Base-by-base conservation (phyloP, 2,113 vertebrate genomes). In the Solenodon paradoxus region DNA sequence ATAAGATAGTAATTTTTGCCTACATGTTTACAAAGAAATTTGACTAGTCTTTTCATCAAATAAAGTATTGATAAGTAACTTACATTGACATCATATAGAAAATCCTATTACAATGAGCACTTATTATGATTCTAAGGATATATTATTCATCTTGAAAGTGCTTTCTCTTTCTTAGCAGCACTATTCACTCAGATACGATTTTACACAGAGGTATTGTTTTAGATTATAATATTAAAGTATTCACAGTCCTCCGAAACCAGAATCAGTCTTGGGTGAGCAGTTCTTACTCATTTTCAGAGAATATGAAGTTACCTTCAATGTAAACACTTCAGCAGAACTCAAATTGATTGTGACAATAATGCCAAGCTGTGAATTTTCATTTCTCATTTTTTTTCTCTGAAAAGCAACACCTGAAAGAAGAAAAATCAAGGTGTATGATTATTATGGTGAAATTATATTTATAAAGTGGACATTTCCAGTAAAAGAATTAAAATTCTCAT, bases 401-500 rank as follows among this genome's bases (percentile, higher is more conserved):
- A 17, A 28, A 83, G 13, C 8, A 74, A 84, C 92, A 55, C 30
- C 2, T 16, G 13, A 69, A 51, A 77, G 38, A 69, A 83, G 75
- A 77, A 95, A 92, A 92, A 61, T 66, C 26, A 59, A 87, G 35
- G 26, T 55, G 53, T 12, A 40, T 10, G 16, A 47, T 38, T 38
- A 28, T 88, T 74, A 66, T 19, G 9, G 42, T 81, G 85, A 92
- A 57, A 69, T 90, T 85, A 30, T 15, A 74, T 57, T 92, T 84
- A 24, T 77, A 57, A 93, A 69, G 24, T 87, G 93, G n/a, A 69
- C 22, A 74, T 75, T 94, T 96, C 61, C 53, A 22, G 24, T 82
- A 89, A 96, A 89, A 68, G 63, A 47, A n/a, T 38, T 59, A 71
- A 88, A 92, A 88, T 78, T 51, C 38, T 72, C 30, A 40, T 11